phyloP scores from a whole-genome alignment of 1,140 invertebrate genomes.

The Drosophila santomea region DNA sequence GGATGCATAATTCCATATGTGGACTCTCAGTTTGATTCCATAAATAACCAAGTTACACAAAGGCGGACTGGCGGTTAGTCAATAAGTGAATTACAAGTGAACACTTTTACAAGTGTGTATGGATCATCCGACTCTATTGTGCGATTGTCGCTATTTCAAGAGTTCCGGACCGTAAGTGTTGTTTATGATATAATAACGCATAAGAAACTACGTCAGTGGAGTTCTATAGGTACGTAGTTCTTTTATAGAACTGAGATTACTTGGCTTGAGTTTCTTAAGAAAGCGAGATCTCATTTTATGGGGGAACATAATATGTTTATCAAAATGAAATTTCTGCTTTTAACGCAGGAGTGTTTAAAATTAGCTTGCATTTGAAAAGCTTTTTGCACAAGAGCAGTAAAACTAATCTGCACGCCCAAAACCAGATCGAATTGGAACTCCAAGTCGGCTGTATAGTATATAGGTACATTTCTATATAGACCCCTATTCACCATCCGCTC shows the following conservation, averaged over 20 bases:
- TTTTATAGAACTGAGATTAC: neutral
- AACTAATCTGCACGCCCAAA: conserved; percentile 16
- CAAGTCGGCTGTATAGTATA: conserved; percentile 8
- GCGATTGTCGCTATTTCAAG: neutral
- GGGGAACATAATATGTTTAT: neutral
- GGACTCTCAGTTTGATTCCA: neutral
- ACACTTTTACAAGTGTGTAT: conserved; percentile 6
- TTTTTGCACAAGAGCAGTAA: conserved; percentile 4
- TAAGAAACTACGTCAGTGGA: neutral
- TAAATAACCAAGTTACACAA: conserved; percentile 27
- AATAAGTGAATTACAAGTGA: conserved; percentile 18
- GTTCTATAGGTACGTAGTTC: no score
- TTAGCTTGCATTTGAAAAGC: neutral
- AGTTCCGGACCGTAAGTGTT: neutral
- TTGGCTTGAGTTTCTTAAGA: neutral
- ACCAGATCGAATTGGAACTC: conserved; percentile 8
- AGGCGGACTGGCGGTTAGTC: conserved; percentile 3
- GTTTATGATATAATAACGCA: neutral
- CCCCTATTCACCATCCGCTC: conserved; percentile 4
- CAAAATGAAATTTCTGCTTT: no score
- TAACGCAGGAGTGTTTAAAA: neutral
- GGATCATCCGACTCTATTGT: neutral
- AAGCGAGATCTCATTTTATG: neutral
- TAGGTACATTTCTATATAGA: conserved; percentile 17
- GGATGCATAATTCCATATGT: conserved; percentile 8